Conservation (phyloP, 2,888 invertebrate genomes). For the Archaeoteleia sp. region DNA sequence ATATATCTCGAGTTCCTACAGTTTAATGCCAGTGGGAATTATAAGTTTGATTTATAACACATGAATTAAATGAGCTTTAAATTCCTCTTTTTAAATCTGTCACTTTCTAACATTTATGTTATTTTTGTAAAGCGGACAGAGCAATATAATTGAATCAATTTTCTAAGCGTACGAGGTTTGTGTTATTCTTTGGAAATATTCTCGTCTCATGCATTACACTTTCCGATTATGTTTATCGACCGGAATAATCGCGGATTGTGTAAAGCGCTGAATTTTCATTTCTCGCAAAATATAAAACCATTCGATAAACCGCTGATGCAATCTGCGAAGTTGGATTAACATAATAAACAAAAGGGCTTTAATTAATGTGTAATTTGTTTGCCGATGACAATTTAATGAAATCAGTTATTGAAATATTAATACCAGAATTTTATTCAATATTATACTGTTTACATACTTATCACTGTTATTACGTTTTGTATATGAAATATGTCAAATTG, state of each 20-base stretch:
- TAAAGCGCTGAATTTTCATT: not conserved
- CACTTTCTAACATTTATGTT: too few relatives aligned
- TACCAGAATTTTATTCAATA: slow-evolving; percentile 1
- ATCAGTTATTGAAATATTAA: slow-evolving; percentile 16
- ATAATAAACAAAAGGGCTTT: slow-evolving; percentile 5
- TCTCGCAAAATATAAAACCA: slow-evolving; percentile 1
- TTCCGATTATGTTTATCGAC: slow-evolving; percentile 15
- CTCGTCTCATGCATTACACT: slow-evolving; percentile 14
- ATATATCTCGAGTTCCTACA: too few relatives aligned
- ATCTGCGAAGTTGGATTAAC: slow-evolving; percentile 8
- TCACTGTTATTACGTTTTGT: too few relatives aligned
- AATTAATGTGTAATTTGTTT: slow-evolving; percentile 18
- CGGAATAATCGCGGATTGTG: slow-evolving; percentile 10
- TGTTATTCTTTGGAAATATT: too few relatives aligned
- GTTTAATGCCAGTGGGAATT: too few relatives aligned
- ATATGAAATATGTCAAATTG: too few relatives aligned
- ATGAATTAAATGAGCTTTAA: too few relatives aligned
- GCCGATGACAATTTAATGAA: too few relatives aligned
- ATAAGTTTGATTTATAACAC: too few relatives aligned
- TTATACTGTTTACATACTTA: slow-evolving; percentile 19
- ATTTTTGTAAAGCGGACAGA: too few relatives aligned
- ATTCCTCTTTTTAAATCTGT: too few relatives aligned
- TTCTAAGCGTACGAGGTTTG: not conserved
- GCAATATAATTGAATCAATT: not conserved
- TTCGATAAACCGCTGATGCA: not conserved